phyloP scores from a whole-genome alignment of 2,888 invertebrate genomes.

The Caenorhabditis auriculariae region DNA sequence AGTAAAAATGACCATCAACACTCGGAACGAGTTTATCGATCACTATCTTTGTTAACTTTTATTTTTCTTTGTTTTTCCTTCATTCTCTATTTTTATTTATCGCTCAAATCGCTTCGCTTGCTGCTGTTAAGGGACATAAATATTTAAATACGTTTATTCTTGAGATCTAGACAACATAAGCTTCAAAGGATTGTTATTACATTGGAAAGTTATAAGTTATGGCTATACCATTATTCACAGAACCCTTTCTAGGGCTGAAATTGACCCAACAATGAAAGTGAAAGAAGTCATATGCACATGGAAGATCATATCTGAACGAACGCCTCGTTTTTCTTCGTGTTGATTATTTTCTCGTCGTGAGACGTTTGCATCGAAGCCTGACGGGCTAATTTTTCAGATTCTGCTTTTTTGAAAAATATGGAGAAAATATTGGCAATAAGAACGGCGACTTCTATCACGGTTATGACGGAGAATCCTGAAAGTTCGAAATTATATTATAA shows the following conservation, averaged over 20 bases:
- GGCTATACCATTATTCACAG: background rate
- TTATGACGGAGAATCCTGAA: conserved; percentile 54
- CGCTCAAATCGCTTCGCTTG: conserved; percentile 5
- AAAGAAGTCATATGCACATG: too few relatives aligned
- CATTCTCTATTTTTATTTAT: background rate
- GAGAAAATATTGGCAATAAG: conserved; percentile 34
- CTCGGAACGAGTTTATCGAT: conserved; percentile 8
- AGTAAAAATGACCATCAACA: conserved; percentile 4
- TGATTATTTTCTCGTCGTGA: conserved; percentile 1
- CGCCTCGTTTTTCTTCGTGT: conserved; percentile 12
- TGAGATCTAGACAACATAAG: background rate
- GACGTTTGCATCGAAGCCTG: conserved; percentile 8
- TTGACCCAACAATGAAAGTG: conserved; percentile 1
- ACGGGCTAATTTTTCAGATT: conserved; percentile 19
- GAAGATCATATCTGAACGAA: conserved; percentile 19
- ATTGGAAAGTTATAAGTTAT: background rate
- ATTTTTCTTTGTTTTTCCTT: conserved; percentile 8
- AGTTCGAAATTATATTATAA: background rate
- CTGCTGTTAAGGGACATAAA: background rate
- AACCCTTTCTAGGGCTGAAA: too few relatives aligned
- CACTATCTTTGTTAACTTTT: conserved; percentile 15
- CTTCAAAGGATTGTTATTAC: too few relatives aligned
- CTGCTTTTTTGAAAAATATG: conserved; percentile 21
- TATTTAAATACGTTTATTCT: background rate
- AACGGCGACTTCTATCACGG: conserved; percentile 58